A percentile compares a stretch with the other conserved stretches of the same genome.
Evolutionary conservation across 2,113 vertebrate species (phyloP).

Genomic region (Edolisoma coerulescens): DNA sequence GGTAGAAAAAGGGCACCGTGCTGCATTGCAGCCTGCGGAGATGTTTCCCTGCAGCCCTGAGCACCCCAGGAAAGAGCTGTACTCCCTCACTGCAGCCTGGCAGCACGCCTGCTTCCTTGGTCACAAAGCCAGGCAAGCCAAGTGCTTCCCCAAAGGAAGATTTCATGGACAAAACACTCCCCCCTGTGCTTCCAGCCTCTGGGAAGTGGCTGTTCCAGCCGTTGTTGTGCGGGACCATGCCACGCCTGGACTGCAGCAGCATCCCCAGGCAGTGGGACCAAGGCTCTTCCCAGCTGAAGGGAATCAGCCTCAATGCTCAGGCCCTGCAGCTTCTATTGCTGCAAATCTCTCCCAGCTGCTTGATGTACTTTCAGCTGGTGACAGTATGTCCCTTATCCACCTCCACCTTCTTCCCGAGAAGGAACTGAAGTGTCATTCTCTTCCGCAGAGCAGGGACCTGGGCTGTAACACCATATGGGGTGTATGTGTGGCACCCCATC

Average conservation of each 20-base stretch:
- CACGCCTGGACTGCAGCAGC: background rate
- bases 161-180: background rate
- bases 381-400: background rate
- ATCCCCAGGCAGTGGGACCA: background rate
- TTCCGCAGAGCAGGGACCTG: background rate
- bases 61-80: background rate
- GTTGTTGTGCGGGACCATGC: background rate
- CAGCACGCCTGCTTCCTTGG: background rate
- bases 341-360: background rate
- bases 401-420: background rate
- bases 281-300: background rate
- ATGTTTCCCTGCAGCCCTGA: background rate
- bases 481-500: background rate
- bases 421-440: background rate
- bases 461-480: background rate
- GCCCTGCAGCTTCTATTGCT: background rate
- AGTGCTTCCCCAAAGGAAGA: background rate
- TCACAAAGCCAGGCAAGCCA: background rate
- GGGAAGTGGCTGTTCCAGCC: background rate
- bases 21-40: background rate
- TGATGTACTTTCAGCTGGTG: background rate
- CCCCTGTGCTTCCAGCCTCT: background rate
- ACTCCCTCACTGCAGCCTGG: background rate
- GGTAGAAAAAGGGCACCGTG: background rate
- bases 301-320: background rate